Percentiles rank a stretch among this genome's conserved stretches.
Evolutionary conservation across 2,888 invertebrate species (phyloP).

Genomic region (Agrilus mali): DNA sequence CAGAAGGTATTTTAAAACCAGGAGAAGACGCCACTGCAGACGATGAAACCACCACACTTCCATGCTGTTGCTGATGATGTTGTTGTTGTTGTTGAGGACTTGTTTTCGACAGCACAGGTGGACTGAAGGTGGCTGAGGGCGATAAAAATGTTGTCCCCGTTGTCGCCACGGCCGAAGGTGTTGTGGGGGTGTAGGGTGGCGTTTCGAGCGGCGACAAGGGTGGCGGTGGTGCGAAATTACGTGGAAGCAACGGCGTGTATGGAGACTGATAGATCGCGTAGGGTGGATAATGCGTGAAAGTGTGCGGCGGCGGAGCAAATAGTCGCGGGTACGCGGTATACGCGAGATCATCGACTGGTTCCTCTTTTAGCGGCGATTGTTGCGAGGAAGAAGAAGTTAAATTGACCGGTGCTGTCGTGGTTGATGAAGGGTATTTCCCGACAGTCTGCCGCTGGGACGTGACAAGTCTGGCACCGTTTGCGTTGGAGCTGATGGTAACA

Average conservation of each 20-base stretch:
- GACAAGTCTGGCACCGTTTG: constrained; percentile 26
- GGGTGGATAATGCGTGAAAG: constrained; percentile 21
- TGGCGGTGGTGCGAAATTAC: constrained; percentile 36
- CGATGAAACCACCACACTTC: constrained; percentile 24
- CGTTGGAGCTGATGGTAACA: constrained; percentile 21
- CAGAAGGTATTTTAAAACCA: constrained; percentile 39
- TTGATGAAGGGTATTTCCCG: constrained; percentile 31
- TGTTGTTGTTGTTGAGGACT: constrained; percentile 21
- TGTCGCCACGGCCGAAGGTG: constrained; percentile 32
- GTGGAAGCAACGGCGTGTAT: constrained; percentile 29
- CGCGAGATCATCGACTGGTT: constrained; percentile 20
- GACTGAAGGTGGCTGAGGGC: constrained; percentile 25
- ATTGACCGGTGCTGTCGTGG: constrained; percentile 31
- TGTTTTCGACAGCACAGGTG: constrained; percentile 29
- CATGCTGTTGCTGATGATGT: constrained; percentile 28
- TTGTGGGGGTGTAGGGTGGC: constrained; percentile 29
- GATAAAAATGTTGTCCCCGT: constrained; percentile 33
- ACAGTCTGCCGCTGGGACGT: constrained; percentile 24
- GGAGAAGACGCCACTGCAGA: constrained; percentile 36
- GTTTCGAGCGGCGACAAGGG: constrained; percentile 32
- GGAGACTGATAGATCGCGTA: constrained; percentile 37
- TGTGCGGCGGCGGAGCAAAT: constrained; percentile 20
- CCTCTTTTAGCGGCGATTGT: constrained; percentile 27
- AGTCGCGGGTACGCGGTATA: constrained; percentile 25
- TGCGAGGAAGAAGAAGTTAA: constrained; percentile 17